phyloP scores from a whole-genome alignment of 2,113 vertebrate species.

The Octodon degus region DNA sequence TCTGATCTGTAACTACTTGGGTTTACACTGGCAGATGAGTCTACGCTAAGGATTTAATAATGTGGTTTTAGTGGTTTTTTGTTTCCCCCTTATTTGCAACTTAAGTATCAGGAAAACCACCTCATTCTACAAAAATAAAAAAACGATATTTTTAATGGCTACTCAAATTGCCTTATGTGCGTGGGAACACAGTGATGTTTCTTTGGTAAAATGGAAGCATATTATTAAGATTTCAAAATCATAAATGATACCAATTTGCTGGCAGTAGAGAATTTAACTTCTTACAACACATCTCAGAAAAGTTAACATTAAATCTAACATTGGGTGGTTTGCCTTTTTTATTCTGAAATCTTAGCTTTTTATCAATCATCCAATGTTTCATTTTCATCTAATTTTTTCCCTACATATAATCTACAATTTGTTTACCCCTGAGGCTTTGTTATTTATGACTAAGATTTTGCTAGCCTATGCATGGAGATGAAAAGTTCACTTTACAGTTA shows the following conservation, averaged over 20 bases:
- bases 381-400: neutral
- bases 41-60: neutral
- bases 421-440: neutral
- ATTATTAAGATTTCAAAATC: conserved; percentile 48
- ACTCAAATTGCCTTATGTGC: neutral
- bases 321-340: neutral
- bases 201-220: conserved; percentile 53
- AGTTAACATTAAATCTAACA: neutral
- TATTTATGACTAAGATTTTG: conserved; percentile 11
- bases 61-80: neutral
- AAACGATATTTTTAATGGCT: neutral
- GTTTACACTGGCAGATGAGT: neutral
- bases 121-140: conserved; percentile 53
- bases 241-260: conserved; percentile 32
- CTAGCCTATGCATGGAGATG: neutral
- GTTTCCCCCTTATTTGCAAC: conserved; percentile 54
- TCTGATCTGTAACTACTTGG: neutral
- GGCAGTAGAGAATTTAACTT: conserved; percentile 11
- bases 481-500: conserved; percentile 24
- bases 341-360: neutral
- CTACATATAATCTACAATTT: neutral
- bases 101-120: conserved; percentile 50
- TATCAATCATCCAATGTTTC: neutral
- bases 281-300: conserved; percentile 29
- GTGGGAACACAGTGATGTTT: conserved; percentile 24